These are phyloP conservation scores for Sebastes hubbsi DNA, from an alignment of 2,797 vertebrate species.

Conservation along the genomic window DNA sequence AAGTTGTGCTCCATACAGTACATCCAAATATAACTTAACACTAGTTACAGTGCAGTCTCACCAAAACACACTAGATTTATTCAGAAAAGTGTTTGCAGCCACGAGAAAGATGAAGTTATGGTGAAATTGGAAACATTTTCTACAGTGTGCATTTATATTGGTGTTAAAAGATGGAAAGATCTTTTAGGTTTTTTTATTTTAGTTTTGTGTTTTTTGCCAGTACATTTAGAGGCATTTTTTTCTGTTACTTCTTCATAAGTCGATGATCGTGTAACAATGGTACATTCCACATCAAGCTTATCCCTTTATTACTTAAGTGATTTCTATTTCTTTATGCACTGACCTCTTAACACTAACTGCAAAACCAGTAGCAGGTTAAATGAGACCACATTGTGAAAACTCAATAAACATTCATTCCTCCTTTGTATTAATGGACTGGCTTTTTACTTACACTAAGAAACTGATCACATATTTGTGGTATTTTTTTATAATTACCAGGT, in stretches of 20 bases:
- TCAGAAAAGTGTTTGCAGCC: constrained; percentile 1
- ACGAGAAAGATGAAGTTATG: constrained; percentile 25
- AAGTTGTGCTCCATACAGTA: not conserved
- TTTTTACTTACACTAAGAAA: constrained; percentile 1
- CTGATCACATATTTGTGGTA: not conserved
- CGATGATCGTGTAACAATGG: constrained; percentile 50
- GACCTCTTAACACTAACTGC: constrained; percentile 59
- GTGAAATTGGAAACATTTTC: constrained; percentile 28
- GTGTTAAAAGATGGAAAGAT: constrained; percentile 18
- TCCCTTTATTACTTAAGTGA: constrained; percentile 52
- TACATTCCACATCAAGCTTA: constrained; percentile 57
- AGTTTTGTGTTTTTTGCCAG: constrained; percentile 11
- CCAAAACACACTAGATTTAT: not conserved
- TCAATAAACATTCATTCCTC: constrained; percentile 71
- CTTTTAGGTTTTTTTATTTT: not conserved
- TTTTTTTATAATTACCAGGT: not conserved
- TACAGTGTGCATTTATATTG: constrained; percentile 28
- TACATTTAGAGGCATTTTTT: constrained; percentile 28
- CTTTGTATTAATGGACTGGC: constrained; percentile 48
- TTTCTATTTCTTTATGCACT: constrained; percentile 61
- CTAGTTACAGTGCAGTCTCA: not conserved
- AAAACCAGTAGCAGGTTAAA: constrained; percentile 56
- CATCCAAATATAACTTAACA: not conserved
- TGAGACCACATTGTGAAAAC: constrained; percentile 60
- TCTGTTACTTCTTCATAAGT: constrained; percentile 27